phyloP scores from a whole-genome alignment of 2,888 invertebrate genomes.

The Campoplex capitator region DNA sequence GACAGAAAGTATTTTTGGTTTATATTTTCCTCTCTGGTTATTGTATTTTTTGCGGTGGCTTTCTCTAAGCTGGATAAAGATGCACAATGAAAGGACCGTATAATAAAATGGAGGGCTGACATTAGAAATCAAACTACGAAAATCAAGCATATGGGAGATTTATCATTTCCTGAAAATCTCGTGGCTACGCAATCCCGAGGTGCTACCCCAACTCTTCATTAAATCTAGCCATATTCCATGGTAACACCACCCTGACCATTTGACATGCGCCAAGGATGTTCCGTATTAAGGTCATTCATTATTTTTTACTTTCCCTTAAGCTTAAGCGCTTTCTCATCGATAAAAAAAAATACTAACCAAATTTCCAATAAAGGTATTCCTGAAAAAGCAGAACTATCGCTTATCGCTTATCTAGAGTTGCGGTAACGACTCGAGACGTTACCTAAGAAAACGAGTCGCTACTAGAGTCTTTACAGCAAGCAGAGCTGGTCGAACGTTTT shows the following conservation, averaged over 20 bases:
- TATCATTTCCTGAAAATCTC: slow-evolving; percentile 53
- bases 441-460: no score
- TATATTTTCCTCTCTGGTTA: slow-evolving; percentile 7
- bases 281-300: no score
- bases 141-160: slow-evolving; percentile 38
- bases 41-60: neutral
- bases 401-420: no score
- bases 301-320: no score
- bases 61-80: slow-evolving; percentile 34
- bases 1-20: neutral
- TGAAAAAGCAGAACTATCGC: no score
- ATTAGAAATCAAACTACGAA: slow-evolving; percentile 9
- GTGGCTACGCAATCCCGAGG: slow-evolving; percentile 20
- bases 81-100: slow-evolving; percentile 10
- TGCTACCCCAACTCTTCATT: slow-evolving; percentile 47
- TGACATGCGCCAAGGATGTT: slow-evolving; percentile 11
- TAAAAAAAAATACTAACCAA: no score
- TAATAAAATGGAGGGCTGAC: neutral
- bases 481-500: no score
- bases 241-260: slow-evolving; percentile 32
- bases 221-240: slow-evolving; percentile 57
- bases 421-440: no score
- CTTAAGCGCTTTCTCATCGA: no score
- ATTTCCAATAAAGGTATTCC: no score
- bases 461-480: no score